Evolutionary conservation across 1,140 invertebrate genomes (phyloP).

Genomic region (Phthorimaea operculella): DNA sequence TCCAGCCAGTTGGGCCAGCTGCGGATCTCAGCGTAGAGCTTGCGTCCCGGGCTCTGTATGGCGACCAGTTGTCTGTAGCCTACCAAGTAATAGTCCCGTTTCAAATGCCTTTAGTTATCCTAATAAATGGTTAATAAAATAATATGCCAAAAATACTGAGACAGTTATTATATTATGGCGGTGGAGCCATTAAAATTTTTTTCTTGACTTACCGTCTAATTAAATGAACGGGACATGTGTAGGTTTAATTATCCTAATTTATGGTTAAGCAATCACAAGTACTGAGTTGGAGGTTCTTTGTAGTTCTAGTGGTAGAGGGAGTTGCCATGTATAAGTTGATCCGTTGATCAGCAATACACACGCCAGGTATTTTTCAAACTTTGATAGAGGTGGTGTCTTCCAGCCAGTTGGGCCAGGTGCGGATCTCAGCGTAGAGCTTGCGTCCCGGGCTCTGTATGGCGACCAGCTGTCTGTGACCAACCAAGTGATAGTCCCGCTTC

Average conservation of each 20-base stretch:
- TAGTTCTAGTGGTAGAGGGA: too few relatives aligned
- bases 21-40: constrained; percentile 70
- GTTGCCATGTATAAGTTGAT: neutral
- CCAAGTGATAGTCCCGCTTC: constrained; percentile 68
- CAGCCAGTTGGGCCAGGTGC: constrained; percentile 69
- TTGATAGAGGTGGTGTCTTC: constrained; percentile 24
- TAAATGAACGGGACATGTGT: too few relatives aligned
- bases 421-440: constrained; percentile 70
- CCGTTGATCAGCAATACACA: too few relatives aligned
- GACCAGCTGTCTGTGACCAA: constrained; percentile 72
- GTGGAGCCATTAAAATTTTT: too few relatives aligned
- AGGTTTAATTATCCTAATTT: too few relatives aligned
- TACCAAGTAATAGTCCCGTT: constrained; percentile 70
- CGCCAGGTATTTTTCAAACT: too few relatives aligned
- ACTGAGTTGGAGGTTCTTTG: too few relatives aligned
- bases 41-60: constrained; percentile 73
- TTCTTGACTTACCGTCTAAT: too few relatives aligned
- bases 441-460: constrained; percentile 73
- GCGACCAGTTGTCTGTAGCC: constrained; percentile 71
- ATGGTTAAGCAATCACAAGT: too few relatives aligned
- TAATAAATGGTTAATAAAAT: too few relatives aligned
- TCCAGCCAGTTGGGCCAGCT: constrained; percentile 69
- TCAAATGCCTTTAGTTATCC: constrained; percentile 68
- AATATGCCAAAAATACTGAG: too few relatives aligned
- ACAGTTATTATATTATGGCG: too few relatives aligned